Evolutionary conservation across 1,140 invertebrate genomes (phyloP), one percentile per base, ranked within the genome.

Genomic region (Drosophila insularis): DNA sequence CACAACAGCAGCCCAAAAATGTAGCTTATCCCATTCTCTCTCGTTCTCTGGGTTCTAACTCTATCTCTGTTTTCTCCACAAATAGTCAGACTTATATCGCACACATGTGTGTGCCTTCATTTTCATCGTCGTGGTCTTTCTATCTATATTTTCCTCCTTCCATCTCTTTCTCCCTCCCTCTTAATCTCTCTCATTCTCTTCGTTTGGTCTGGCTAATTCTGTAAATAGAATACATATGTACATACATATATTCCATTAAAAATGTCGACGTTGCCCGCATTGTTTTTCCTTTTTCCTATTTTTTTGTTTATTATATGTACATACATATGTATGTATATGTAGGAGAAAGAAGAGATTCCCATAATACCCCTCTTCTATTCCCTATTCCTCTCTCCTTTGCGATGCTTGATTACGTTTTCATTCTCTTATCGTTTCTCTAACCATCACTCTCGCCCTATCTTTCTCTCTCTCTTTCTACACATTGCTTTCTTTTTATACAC

Each of bases 221-320:
- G 54, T 68, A 86, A 86, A 86, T 86, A 86, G 82, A 82, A 86
- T 50, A n/a, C n/a, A n/a, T n/a, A n/a, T n/a, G n/a, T n/a, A n/a
- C n/a, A n/a, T n/a, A n/a, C n/a, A n/a, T n/a, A n/a, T n/a, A 77
- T 77, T 86, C 75, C 72, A 72, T 82, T 82, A 79, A 72, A 71
- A 68, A 74, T 63, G 61, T 65, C 68, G 61, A 55, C 70, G 58
- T 65, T 58, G 68, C 68, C 72, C 75, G 75, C 75, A 78, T 75
- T 71, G 27, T 27, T 27, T 27, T 27, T 6, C 27, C 23, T 23
- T 27, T 6, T 27, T n/a, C n/a, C n/a, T n/a, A n/a, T n/a, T n/a
- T n/a, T n/a, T n/a, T n/a, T n/a, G n/a, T n/a, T n/a, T n/a, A n/a
- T n/a, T n/a, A n/a, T n/a, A n/a, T n/a, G n/a, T n/a, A n/a, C n/a